Conservation (phyloP, 2,113 vertebrate species). For the Tachysurus vachellii region DNA sequence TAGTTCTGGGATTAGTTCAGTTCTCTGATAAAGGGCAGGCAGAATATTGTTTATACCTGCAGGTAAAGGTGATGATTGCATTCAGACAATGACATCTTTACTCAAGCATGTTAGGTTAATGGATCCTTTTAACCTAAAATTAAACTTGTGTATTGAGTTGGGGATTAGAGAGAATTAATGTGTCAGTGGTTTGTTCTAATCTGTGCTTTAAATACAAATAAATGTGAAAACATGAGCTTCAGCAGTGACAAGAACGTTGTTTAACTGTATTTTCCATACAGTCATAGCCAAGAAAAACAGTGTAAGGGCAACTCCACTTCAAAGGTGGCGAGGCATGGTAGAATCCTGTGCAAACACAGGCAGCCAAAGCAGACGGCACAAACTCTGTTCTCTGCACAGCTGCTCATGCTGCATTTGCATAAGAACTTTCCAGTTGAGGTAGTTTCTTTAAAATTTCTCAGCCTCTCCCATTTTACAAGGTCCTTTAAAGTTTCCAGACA, state of each 20-base stretch:
- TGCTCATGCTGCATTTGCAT: conserved; percentile 66
- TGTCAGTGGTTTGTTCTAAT: conserved; percentile 71
- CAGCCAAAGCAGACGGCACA: conserved; percentile 74
- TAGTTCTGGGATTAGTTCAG: conserved; percentile 64
- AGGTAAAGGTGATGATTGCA: conserved; percentile 56
- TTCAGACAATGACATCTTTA: conserved; percentile 52
- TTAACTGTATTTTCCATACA: conserved; percentile 81
- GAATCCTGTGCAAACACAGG: conserved; percentile 76
- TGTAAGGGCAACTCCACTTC: conserved; percentile 79
- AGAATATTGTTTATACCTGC: conserved; percentile 54
- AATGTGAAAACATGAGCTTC: conserved; percentile 62
- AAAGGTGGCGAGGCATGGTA: conserved; percentile 69
- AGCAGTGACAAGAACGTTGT: conserved; percentile 69
- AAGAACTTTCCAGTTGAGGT: conserved; percentile 75
- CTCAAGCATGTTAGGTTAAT: conserved; percentile 36
- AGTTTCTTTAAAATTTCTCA: conserved; percentile 51
- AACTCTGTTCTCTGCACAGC: conserved; percentile 39
- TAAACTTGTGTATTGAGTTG: conserved; percentile 66
- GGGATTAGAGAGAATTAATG: conserved; percentile 71
- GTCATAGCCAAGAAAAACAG: conserved; percentile 84
- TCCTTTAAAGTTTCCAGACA: conserved; percentile 60
- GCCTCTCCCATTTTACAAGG: conserved; percentile 56
- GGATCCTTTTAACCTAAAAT: conserved; percentile 11
- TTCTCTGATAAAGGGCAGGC: conserved; percentile 64
- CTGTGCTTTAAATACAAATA: conserved; percentile 68